Base-by-base conservation (phyloP, 2,797 vertebrate genomes). In the Catostomus latipinnis region DNA sequence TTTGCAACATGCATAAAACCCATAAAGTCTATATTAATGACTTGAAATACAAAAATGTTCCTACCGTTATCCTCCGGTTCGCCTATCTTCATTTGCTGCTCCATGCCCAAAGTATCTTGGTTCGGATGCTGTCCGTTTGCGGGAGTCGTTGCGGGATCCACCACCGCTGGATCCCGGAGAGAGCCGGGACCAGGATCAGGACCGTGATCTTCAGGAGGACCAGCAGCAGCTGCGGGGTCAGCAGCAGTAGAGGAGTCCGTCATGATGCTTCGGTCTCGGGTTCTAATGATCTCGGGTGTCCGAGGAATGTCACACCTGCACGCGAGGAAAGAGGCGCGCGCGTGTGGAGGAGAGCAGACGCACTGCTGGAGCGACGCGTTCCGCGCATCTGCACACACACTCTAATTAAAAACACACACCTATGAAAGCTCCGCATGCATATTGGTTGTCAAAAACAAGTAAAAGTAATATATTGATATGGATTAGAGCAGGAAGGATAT, bases 1-100 rank as follows among this genome's bases (percentile, higher is more conserved):
- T 60, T 16, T 74, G 53, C 16, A 5, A 4, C 62, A 18, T 8
- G 10, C 50, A 66, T 50, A 22, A 34, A 34, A 34, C 2, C 34
- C 16, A 65, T 45, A 13, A 46, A 65, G 13, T 46, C 22, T 13
- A 14, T 11, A 11, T 49, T 8, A 10, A 22, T 58, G 53, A 34
- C 1, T 13, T 57, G 34, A 57, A 49, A 14, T 0, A n/a, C 6
- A 68, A 18, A 54, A 52, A 0, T 58, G 56, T 49, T 78, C 81
- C 6, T 86, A 98, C 97, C 97, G 95, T 94, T 91, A 78, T 96
- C 96, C 9, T 98, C 96, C 74, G 94, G 92, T 89, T 95, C 96
- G 83, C 94, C 95, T 71, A 97, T 95, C 86, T 96, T 96, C 93
- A 96, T 96, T 92, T 95, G 95, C 83, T 96, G 94, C 57, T 95